Conservation (phyloP, 2,113 vertebrate species). For the Typhlomys cinereus region DNA sequence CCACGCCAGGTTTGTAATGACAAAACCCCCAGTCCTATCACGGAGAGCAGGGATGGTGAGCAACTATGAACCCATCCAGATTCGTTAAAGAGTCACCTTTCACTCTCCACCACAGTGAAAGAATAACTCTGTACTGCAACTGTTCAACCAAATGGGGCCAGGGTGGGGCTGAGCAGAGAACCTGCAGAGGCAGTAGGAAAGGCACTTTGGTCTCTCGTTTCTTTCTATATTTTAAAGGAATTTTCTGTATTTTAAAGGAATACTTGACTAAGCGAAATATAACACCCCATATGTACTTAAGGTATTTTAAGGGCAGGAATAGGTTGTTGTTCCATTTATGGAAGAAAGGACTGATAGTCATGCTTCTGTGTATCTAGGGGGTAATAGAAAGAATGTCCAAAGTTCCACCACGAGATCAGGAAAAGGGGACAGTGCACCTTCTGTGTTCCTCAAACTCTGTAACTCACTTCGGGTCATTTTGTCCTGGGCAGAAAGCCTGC, state of each 20-base stretch:
- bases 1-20: slow-evolving; percentile 72
- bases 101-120: slow-evolving; percentile 79
- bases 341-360: background rate
- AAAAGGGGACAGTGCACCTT: background rate
- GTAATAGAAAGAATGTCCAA: background rate
- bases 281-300: background rate
- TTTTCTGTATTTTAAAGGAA: background rate
- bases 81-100: slow-evolving; percentile 85
- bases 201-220: slow-evolving; percentile 38
- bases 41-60: slow-evolving; percentile 78
- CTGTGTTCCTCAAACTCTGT: background rate
- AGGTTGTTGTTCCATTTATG: background rate
- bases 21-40: slow-evolving; percentile 61
- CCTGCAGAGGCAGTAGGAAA: slow-evolving; percentile 13
- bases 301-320: background rate
- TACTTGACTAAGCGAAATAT: background rate
- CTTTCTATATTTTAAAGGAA: background rate
- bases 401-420: background rate
- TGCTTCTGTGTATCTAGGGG: background rate
- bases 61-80: slow-evolving; percentile 68
- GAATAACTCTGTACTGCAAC: slow-evolving; percentile 79
- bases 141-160: slow-evolving; percentile 75
- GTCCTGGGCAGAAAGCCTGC: background rate
- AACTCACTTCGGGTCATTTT: background rate
- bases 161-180: slow-evolving; percentile 64